Evolutionary conservation across 2,797 vertebrate species (phyloP).

Genomic region (Poeciliopsis presidionis): DNA sequence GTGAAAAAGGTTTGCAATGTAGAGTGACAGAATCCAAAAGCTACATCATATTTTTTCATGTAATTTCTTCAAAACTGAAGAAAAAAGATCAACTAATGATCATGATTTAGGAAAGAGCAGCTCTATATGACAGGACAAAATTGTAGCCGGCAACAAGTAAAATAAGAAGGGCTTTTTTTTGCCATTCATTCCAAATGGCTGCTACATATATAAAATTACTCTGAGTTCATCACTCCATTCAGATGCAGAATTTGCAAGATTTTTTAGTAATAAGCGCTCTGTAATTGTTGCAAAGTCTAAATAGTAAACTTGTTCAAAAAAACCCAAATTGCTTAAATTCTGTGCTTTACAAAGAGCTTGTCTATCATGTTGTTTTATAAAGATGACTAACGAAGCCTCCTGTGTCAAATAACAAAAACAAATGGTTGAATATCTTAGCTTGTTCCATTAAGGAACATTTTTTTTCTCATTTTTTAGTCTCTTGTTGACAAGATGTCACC

Average conservation of each 20-base stretch:
- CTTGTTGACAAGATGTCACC: constrained; percentile 2
- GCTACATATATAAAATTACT: background rate
- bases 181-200: background rate
- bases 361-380: background rate
- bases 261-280: background rate
- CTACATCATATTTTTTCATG: background rate
- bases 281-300: background rate
- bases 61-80: background rate
- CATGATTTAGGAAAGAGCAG: background rate
- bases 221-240: background rate
- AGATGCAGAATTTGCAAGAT: background rate
- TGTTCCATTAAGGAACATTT: background rate
- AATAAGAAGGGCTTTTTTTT: background rate
- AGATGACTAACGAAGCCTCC: background rate
- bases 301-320: background rate
- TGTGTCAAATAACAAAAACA: background rate
- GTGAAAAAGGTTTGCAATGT: background rate
- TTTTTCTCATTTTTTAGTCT: background rate
- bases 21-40: background rate
- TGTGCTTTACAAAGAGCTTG: background rate
- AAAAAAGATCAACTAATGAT: background rate
- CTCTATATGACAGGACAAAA: background rate
- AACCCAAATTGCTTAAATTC: background rate
- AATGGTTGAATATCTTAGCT: background rate
- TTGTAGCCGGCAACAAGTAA: background rate